Conservation (phyloP, 2,113 vertebrate genomes). For the Ia io region DNA sequence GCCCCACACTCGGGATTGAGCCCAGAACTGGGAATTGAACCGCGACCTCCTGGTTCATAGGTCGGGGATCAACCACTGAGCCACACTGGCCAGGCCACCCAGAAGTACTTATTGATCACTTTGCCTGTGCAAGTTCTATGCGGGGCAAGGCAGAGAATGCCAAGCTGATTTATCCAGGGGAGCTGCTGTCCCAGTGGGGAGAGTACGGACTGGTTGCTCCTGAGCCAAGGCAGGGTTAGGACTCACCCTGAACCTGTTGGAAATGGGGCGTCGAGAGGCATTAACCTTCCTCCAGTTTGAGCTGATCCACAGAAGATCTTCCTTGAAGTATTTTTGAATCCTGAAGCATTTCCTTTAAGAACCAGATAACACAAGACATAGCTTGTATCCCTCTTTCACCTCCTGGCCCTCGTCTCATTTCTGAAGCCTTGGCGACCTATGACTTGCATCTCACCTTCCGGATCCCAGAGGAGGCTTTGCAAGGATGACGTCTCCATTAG, state of each 20-base stretch:
- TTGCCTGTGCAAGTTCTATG: background rate
- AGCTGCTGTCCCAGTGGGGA: no score
- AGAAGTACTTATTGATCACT: background rate
- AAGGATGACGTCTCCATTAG: background rate
- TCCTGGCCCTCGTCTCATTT: background rate
- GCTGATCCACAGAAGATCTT: background rate
- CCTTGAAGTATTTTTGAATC: background rate
- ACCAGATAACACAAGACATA: background rate
- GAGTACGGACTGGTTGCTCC: background rate
- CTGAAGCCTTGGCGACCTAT: background rate
- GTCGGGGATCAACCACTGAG: no score
- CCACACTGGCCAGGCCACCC: background rate
- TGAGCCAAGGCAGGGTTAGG: background rate
- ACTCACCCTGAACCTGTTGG: fast-evolving
- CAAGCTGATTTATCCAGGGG: background rate
- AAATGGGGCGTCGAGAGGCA: background rate
- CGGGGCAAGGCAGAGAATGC: background rate
- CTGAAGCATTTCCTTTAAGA: background rate
- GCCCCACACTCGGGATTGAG: no score
- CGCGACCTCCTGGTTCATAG: no score
- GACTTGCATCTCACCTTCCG: background rate
- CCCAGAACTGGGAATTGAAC: no score
- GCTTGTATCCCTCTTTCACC: background rate
- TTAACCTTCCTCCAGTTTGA: background rate
- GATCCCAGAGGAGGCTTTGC: background rate